Evolutionary conservation across 2,113 vertebrate species (phyloP), one percentile per base, ranked within the genome.

Genomic region (Coptodon bakossiorum): DNA sequence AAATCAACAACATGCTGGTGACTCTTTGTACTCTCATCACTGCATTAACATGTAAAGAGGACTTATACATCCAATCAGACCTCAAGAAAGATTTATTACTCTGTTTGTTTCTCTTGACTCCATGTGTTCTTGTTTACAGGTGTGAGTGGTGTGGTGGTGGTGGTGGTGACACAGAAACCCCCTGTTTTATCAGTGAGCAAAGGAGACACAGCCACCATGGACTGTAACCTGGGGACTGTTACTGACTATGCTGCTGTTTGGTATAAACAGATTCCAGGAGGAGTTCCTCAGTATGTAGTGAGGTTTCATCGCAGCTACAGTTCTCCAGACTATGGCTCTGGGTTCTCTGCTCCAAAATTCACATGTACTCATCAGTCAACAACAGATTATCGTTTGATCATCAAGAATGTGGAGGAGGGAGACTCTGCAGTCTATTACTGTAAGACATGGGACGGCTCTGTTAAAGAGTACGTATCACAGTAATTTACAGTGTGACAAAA

Each of bases 361-460:
- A 29, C 29, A 29, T 29, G 4, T 4, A 29, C 29, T 29, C 29
- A 29, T 29, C 29, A 29, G 29, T 29, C 29, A 29, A 29, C 29
- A 29, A 29, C 29, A 29, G 29, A 29, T 29, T 29, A 29, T 29
- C 31, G 6, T 34, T 34, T 34, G 31, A 22, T 22, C 22, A 22
- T 22, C 22, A 22, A 22, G 22, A 22, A 22, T 22, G 22, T 22
- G 22, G 22, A 92, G 48, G 84, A 80, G 29, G 78, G 36, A 91
- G 93, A 94, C 81, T 92, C 88, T 22, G 93, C 91, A 66, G 81
- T 93, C 27, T 94, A 93, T 94, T 89, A 95, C 90, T 95, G 94
- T 91, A 0, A 1, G 0, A 92, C 82, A 86, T 89, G 54, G 57
- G 88, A 94, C 17, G 2, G 0, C 24, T 83, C 93, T 90, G 29